Conservation (phyloP, 1,140 invertebrate species). For the Brachionus rubens region DNA sequence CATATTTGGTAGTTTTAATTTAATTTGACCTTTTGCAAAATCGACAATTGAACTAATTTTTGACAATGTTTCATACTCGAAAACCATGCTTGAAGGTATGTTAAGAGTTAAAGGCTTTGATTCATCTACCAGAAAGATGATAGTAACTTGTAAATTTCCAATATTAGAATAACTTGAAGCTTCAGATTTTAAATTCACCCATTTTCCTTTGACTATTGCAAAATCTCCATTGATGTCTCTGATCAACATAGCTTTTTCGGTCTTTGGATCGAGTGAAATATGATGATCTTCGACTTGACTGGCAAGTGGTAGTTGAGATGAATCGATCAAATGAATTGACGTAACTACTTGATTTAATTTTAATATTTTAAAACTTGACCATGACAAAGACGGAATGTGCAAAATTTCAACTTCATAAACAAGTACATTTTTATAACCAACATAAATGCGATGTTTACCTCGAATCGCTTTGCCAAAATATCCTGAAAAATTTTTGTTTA, state of each 20-base stretch:
- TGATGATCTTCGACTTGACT: background rate
- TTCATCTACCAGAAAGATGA: too few relatives aligned
- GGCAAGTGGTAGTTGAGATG: background rate
- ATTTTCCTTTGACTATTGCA: slow-evolving; percentile 22
- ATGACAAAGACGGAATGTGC: background rate
- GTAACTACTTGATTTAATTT: background rate
- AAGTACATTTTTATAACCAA: background rate
- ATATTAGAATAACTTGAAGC: too few relatives aligned
- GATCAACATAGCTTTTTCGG: background rate
- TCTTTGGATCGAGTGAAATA: background rate
- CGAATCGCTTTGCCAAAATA: background rate
- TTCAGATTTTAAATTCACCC: background rate
- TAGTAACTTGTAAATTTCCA: too few relatives aligned
- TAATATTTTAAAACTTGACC: slow-evolving; percentile 2
- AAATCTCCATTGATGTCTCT: background rate
- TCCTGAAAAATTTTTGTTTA: background rate
- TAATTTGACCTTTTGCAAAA: too few relatives aligned
- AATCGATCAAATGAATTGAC: background rate
- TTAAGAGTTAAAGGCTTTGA: too few relatives aligned
- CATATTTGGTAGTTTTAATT: too few relatives aligned
- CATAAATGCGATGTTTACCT: background rate
- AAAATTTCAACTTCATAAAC: background rate
- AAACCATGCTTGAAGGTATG: too few relatives aligned
- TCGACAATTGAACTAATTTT: too few relatives aligned
- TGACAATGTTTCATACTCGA: too few relatives aligned